Evolutionary conservation across 2,888 invertebrate genomes (phyloP).

Genomic region (Atrina japonica): DNA sequence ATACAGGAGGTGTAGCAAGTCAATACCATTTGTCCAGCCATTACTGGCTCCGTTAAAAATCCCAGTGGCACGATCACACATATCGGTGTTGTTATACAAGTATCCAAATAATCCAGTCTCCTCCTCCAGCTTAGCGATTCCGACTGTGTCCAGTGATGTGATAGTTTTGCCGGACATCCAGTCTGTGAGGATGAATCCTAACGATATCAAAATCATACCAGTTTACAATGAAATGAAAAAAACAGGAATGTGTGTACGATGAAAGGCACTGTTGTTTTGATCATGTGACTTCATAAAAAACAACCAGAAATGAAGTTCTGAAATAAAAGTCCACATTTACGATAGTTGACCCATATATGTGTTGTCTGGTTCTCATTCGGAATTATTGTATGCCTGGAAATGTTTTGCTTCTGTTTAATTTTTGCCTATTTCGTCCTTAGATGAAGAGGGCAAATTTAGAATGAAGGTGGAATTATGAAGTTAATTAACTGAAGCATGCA

Average conservation of each 20-base stretch:
- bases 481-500: no score
- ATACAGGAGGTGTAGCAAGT: no score
- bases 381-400: no score
- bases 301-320: neutral
- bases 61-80: slow-evolving; percentile 32
- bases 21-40: slow-evolving; percentile 30
- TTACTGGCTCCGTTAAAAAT: slow-evolving; percentile 24
- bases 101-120: slow-evolving; percentile 29
- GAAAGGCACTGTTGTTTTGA: no score
- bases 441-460: no score
- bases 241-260: no score
- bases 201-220: no score
- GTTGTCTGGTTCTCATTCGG: no score
- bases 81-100: slow-evolving; percentile 10
- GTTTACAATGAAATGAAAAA: no score
- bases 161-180: slow-evolving; percentile 35
- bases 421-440: no score
- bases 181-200: slow-evolving; percentile 35
- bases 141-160: slow-evolving; percentile 9
- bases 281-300: neutral
- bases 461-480: no score
- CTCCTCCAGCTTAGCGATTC: slow-evolving; percentile 19
- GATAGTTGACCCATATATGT: neutral
- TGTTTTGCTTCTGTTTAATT: no score
- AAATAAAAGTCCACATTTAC: neutral